Evolutionary conservation across 2,888 invertebrate genomes (phyloP).

Genomic region (Sturmia bella): DNA sequence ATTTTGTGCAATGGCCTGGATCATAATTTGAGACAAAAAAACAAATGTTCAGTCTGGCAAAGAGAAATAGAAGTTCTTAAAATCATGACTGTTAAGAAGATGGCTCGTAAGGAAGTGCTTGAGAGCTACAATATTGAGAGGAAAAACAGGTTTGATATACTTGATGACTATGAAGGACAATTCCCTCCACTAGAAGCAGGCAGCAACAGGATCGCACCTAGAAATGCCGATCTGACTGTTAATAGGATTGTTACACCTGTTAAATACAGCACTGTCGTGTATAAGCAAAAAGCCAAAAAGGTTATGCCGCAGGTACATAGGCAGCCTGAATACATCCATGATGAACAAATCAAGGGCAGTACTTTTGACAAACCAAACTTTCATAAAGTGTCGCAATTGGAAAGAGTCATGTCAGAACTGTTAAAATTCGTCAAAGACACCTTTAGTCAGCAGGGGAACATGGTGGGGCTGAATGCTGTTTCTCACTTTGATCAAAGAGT

Average conservation of each 20-base stretch:
- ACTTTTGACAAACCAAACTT: background rate
- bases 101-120: background rate
- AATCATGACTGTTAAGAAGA: background rate
- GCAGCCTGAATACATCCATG: background rate
- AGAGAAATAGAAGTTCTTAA: background rate
- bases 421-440: background rate
- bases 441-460: background rate
- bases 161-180: background rate
- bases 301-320: background rate
- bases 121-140: background rate
- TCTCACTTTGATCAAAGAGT: conserved; percentile 7
- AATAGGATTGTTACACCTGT: background rate
- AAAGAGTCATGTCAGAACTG: background rate
- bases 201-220: background rate
- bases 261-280: background rate
- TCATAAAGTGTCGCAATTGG: background rate
- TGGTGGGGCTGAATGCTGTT: background rate
- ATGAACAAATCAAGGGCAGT: no score
- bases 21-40: background rate
- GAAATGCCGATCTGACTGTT: background rate
- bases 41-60: background rate
- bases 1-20: background rate
- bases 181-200: background rate
- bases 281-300: background rate
- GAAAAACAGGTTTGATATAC: background rate